Evolutionary conservation across 64 coral and sea anemone species (phyloP).

Genomic region (Trachythela sp.): DNA sequence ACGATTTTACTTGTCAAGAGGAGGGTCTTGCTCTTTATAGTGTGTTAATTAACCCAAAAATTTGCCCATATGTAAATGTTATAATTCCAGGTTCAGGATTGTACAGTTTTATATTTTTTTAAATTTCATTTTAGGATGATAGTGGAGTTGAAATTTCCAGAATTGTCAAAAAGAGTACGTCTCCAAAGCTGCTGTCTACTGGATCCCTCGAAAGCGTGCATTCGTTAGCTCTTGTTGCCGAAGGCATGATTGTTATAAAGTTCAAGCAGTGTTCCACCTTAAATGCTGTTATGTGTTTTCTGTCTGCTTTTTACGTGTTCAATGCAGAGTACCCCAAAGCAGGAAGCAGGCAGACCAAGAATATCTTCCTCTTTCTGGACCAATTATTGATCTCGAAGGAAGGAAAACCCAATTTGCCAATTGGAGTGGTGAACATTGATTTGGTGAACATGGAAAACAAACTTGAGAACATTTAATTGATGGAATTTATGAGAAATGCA

Average conservation of each 20-base stretch:
- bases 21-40: background rate
- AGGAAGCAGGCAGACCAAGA: background rate
- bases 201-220: background rate
- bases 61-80: background rate
- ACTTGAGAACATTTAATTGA: too few species aligned
- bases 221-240: background rate
- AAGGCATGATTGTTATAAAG: conserved; percentile 12
- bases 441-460: background rate
- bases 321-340: conserved; percentile 1
- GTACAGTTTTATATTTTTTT: background rate
- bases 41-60: background rate
- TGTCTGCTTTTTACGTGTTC: background rate
- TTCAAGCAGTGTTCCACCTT: background rate
- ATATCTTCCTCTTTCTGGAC: background rate
- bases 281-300: background rate
- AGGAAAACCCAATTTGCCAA: background rate
- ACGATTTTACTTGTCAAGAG: background rate
- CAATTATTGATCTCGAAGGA: background rate
- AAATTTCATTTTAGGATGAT: background rate
- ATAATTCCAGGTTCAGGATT: background rate
- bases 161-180: background rate
- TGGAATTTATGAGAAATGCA: too few species aligned
- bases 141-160: background rate
- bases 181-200: conserved; percentile 2
- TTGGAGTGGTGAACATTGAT: background rate